Base-by-base conservation (phyloP, 2,113 vertebrate species). In the Lipophrys pholis region DNA sequence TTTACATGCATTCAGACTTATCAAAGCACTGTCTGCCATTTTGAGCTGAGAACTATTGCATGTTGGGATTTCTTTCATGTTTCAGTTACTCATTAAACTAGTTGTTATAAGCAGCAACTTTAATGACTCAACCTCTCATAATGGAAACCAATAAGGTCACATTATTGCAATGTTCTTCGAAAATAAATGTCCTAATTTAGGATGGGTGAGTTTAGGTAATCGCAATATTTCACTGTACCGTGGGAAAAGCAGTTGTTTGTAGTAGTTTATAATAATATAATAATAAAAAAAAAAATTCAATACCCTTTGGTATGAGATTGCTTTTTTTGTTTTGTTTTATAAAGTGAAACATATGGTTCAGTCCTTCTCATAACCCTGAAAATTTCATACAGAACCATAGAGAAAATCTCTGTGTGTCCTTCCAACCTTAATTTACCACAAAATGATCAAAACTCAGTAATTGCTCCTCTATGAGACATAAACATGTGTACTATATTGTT, bases 391-490 rank as follows among this genome's bases (percentile, higher is more conserved):
- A 63, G 49, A 51, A 45, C 14, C 16, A 70, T 40, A 69, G 39
- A 7, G 4, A 68, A 80, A 76, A 83, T 52, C 21, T 70, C 46
- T 11, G 9, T 30, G 12, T 62, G 39, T 73, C 57, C 65, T 56
- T 64, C 69, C 64, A 75, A 53, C 55, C 14, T 67, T 66, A 75
- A 46, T 78, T 68, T 55, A 49, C 8, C 39, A 56, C 30, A 51
- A 67, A 78, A 73, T 75, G 10, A 82, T 78, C 41, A 78, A 73
- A 72, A 76, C 39, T 16, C 63, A 59, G 8, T 70, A 82, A 84
- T 70, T 80, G 57, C 63, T 75, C 54, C 43, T 60, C 40, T 21
- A 42, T 51, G 11, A 69, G 69, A 80, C 52, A 79, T 63, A 66
- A 87, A 80, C 53, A 76, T 38, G 41, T 68, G 36, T 61, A 76